Conservation (phyloP, 1,140 invertebrate genomes). For the Myzus persicae region DNA sequence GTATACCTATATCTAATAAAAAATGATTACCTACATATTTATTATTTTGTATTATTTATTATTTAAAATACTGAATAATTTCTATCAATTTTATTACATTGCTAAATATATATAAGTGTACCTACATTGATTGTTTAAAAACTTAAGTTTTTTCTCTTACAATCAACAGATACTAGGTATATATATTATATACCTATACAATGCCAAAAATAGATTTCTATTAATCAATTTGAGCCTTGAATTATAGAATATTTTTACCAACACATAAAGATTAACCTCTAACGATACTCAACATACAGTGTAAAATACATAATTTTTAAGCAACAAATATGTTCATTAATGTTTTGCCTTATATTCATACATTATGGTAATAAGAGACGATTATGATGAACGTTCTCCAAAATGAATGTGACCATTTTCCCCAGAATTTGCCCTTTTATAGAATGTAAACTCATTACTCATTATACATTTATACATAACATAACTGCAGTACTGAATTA, state of each 20-base stretch:
- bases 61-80: not conserved
- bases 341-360: not conserved
- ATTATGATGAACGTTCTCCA: not conserved
- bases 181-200: not conserved
- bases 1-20: not conserved
- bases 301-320: not conserved
- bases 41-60: not conserved
- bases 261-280: not conserved
- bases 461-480: not conserved
- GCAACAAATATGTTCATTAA: not conserved
- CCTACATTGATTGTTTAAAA: too few species aligned
- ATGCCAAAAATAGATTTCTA: not conserved
- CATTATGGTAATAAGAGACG: not conserved
- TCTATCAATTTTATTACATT: not conserved
- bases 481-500: not conserved
- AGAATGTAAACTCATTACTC: not conserved
- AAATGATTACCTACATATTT: not conserved
- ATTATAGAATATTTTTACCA: not conserved
- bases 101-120: not conserved
- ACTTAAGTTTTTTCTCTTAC: not conserved
- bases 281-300: not conserved
- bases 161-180: not conserved
- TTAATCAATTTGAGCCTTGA: not conserved
- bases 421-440: not conserved
- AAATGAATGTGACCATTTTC: not conserved